Base-by-base conservation (phyloP, 92 coral and sea anemone species). In the Umimayanthus chanpuru region DNA sequence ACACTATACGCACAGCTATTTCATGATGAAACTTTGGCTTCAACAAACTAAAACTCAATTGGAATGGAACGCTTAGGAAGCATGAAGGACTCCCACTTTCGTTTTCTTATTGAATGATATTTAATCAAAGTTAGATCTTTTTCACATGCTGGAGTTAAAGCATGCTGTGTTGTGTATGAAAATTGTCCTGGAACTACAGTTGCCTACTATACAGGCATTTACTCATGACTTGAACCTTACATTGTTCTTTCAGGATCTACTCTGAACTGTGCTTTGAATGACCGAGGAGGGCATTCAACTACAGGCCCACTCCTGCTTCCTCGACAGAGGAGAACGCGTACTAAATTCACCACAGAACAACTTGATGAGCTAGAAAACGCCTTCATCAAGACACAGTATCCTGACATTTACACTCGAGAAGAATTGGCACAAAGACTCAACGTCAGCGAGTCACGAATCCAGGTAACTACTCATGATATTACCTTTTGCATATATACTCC, bases 301-400 rank as follows among this genome's bases (percentile, higher is more conserved):
- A 72, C 61, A 1, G 78, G 79, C 6, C 78, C 87, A 6, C 61
- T 83, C 41, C 32, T 70, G 2, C 44, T 70, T 4, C 73, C 87
- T 28, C 87, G 87, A 25, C 99, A 97, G 85, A 94, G 99, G 76
- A 92, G 99, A 29, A 94, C 98, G 72, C 92, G 99, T 15, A 97
- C 99, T 20, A 91, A 91, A 72, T 91, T 91, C 38, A 88, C 93
- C 20, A 81, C 85, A 23, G 81, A 88, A 32, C 93, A 91, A 40
- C 89, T 91, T 26, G 85, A 85, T 79, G 93, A 91, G 61, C 79
- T 91, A 38, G 93, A 91, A 70, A 91, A 88, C 25, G 93, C 93
- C 58, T 91, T 88, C 81, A 88, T 82, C 74, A 91, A 91, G 75
- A 91, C 93, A 6, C 93, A 91, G 76, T 91, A 91, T 38, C 93